phyloP scores from a whole-genome alignment of 2,888 invertebrate species.

The Cephus pygmeus region DNA sequence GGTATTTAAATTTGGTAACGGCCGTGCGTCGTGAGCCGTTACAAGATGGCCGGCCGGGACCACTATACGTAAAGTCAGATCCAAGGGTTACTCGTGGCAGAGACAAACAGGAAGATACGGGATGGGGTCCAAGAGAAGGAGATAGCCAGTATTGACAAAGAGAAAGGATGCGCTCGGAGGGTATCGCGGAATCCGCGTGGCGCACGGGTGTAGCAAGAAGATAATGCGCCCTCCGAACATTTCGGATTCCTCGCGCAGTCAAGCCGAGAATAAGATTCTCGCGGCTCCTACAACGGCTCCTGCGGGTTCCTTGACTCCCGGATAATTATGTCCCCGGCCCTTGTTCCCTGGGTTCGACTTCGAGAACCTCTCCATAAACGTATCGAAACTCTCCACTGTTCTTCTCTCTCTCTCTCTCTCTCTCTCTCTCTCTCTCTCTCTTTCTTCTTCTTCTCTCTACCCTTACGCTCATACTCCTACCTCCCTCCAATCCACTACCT shows the following conservation, averaged over 20 bases:
- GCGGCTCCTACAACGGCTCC: conserved; percentile 6
- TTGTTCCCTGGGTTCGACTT: conserved; percentile 33
- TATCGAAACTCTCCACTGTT: conserved; percentile 31
- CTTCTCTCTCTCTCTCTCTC: conserved; percentile 7
- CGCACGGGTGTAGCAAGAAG: conserved; percentile 39
- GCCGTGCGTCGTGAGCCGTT: not conserved
- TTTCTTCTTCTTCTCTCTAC: conserved; percentile 15
- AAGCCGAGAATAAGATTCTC: conserved; percentile 41
- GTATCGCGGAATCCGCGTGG: conserved; percentile 43
- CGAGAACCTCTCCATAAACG: conserved; percentile 35
- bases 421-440: not conserved
- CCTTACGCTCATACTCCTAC: conserved; percentile 15
- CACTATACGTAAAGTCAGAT: not conserved
- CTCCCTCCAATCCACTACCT: conserved; percentile 3
- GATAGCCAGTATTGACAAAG: not conserved
- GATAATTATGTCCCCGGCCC: conserved; percentile 43
- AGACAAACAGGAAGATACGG: not conserved
- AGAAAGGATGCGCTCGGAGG: not conserved
- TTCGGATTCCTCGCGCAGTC: conserved; percentile 42
- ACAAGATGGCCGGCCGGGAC: not conserved
- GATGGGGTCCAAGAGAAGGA: not conserved
- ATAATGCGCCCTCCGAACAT: conserved; percentile 47
- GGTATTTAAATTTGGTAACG: not conserved
- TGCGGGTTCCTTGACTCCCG: conserved; percentile 37
- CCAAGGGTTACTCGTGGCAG: not conserved